Conservation (phyloP, 2,797 vertebrate species). For the Poeciliopsis infans region DNA sequence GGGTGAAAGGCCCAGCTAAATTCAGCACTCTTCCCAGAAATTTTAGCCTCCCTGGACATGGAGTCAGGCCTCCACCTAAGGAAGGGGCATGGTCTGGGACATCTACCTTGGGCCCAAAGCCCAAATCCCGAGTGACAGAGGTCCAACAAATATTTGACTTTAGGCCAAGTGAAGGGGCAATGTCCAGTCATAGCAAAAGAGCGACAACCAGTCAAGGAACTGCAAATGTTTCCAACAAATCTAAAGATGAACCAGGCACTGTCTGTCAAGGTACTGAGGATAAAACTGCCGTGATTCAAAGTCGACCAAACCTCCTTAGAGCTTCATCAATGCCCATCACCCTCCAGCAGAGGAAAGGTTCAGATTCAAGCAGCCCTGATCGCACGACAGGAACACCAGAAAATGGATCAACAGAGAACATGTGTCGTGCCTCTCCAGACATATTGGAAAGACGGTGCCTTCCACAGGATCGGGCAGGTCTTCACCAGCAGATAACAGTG, state of each 20-base stretch:
- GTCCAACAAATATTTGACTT: constrained; percentile 81
- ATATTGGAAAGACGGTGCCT: constrained; percentile 50
- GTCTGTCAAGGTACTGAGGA: constrained; percentile 62
- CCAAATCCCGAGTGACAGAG: constrained; percentile 84
- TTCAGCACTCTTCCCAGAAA: constrained; percentile 96
- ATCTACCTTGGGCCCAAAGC: constrained; percentile 81
- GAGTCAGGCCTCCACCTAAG: constrained; percentile 75
- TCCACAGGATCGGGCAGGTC: constrained; percentile 66
- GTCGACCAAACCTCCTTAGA: constrained; percentile 89
- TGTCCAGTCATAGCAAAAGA: constrained; percentile 58
- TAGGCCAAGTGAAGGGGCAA: constrained; percentile 65
- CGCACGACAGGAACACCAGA: constrained; percentile 54
- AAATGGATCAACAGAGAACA: constrained; percentile 73
- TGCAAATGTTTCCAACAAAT: constrained; percentile 67
- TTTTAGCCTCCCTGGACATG: constrained; percentile 92
- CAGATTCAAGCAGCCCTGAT: constrained; percentile 74
- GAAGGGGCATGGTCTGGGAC: constrained; percentile 87
- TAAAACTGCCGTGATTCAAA: constrained; percentile 66
- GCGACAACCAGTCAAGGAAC: constrained; percentile 55
- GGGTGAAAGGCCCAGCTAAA: constrained; percentile 91
- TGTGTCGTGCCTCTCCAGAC: constrained; percentile 72
- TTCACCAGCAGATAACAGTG: constrained; percentile 83
- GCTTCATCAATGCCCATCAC: constrained; percentile 94
- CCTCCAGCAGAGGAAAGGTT: constrained; percentile 82
- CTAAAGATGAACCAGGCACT: constrained; percentile 63